Conservation (phyloP, 2,113 vertebrate genomes). For the Chloebia gouldiae region DNA sequence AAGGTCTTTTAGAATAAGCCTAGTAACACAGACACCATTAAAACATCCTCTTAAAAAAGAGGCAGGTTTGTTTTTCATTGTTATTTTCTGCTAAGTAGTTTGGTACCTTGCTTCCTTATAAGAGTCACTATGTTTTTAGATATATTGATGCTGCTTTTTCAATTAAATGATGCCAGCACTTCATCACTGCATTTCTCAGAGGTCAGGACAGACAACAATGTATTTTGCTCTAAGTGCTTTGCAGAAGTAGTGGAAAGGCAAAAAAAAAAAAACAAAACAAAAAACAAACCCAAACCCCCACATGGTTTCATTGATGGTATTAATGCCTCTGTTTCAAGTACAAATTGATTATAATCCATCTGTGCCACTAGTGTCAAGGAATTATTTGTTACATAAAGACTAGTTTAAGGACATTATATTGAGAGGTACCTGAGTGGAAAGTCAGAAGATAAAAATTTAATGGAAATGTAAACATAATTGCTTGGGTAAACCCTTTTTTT, state of each 20-base stretch:
- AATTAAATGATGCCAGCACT: background rate
- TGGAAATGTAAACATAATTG: background rate
- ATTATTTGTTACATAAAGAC: background rate
- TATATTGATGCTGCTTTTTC: background rate
- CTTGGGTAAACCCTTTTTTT: background rate
- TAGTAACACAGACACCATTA: background rate
- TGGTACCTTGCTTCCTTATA: background rate
- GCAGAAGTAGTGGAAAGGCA: background rate
- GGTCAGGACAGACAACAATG: background rate
- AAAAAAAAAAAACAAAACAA: too few species aligned
- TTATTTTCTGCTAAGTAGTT: background rate
- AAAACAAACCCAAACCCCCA: background rate
- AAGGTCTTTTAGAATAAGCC: background rate
- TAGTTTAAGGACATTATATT: background rate
- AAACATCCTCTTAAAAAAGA: background rate
- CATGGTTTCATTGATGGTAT: background rate
- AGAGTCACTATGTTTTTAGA: background rate
- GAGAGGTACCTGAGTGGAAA: background rate
- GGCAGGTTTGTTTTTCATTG: background rate
- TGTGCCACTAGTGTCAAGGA: background rate
- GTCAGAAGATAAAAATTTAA: background rate
- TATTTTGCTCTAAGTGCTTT: background rate
- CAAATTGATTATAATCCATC: conserved; percentile 38
- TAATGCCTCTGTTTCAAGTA: conserved; percentile 19
- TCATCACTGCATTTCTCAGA: background rate